Conservation (phyloP, 2,888 invertebrate species). For the Chalcis sispes region DNA sequence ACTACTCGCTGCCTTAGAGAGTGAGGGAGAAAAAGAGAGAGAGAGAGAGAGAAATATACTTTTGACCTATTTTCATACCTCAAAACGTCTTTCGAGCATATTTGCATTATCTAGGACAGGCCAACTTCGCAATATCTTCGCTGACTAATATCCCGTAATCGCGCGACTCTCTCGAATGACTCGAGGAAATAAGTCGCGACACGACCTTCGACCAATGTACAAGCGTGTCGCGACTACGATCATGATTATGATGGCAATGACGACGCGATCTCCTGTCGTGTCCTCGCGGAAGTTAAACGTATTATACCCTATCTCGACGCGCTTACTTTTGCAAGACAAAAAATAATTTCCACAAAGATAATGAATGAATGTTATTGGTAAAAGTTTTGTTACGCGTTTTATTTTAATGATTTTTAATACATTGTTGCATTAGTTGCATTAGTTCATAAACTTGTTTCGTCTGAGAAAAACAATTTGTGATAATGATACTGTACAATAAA, state of each 20-base stretch:
- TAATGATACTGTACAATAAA: too few relatives aligned
- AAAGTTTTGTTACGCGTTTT: slow-evolving; percentile 29
- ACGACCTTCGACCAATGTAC: slow-evolving; percentile 33
- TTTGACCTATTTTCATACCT: too few relatives aligned
- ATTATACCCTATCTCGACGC: slow-evolving; percentile 4
- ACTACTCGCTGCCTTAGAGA: background rate
- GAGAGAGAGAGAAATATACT: too few relatives aligned
- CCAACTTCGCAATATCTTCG: slow-evolving; percentile 10
- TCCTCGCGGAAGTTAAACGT: slow-evolving; percentile 40
- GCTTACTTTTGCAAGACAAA: slow-evolving; percentile 35
- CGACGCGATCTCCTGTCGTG: background rate
- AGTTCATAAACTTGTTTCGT: too few relatives aligned
- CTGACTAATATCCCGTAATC: slow-evolving; percentile 39
- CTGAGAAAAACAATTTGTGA: too few relatives aligned
- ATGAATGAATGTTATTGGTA: slow-evolving; percentile 47
- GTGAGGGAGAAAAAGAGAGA: too few relatives aligned
- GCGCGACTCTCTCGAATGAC: slow-evolving; percentile 34
- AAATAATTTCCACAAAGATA: slow-evolving; percentile 40
- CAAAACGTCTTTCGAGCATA: background rate
- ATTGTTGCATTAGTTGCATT: background rate
- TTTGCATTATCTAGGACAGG: background rate
- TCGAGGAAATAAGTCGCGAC: slow-evolving; percentile 19
- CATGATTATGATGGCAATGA: slow-evolving; percentile 8
- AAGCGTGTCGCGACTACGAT: slow-evolving; percentile 8
- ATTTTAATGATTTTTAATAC: too few relatives aligned